Evolutionary conservation across 2,888 invertebrate species (phyloP), one percentile per base, ranked within the genome.

Genomic region (Ophion obscuratus): DNA sequence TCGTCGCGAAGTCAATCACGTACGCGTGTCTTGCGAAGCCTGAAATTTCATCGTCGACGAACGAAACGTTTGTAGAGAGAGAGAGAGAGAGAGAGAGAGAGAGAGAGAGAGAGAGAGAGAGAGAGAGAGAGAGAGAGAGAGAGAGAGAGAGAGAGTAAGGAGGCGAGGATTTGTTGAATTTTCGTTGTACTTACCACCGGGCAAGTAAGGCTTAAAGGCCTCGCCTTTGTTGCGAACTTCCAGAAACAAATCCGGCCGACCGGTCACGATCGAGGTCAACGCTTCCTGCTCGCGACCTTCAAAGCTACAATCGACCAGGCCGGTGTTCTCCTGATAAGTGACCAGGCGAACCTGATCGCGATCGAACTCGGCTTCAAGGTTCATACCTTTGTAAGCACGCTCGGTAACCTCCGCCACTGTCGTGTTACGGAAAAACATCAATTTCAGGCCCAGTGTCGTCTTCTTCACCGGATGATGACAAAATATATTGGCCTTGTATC

Each of bases 331-430:
- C 90, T 97, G 96, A 90, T 96, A 97, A 80, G 95, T 95, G 27
- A 97, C 97, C 40, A 98, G 94, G 6, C 97, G 96, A 90, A 97
- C 97, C 87, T 96, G 96, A 75, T 96, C 95, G n/a, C 96, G 89
- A 3, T 96, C 95, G 1, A 96, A 95, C 83, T 95, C 91, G 31
- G 94, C 94, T 40, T 96, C 95, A 59, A 97, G 94, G 87, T 95
- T 95, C 78, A 97, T 95, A 89, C 95, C 94, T 85, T 95, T 94
- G 91, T 96, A 0, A 96, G 95, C 81, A 96, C 20, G 27, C 2
- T 71, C 71, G 31, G 57, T 57, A 7, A 57, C n/a, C n/a, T 57
- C 96, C 11, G 94, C 94, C 74, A 97, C 93, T 2, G 96, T 96
- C 64, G 95, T 94, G 83, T 96, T 95, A 88, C 95, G 95, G 82